Evolutionary conservation across 1,140 invertebrate species (phyloP).

Genomic region (Planococcus citri): DNA sequence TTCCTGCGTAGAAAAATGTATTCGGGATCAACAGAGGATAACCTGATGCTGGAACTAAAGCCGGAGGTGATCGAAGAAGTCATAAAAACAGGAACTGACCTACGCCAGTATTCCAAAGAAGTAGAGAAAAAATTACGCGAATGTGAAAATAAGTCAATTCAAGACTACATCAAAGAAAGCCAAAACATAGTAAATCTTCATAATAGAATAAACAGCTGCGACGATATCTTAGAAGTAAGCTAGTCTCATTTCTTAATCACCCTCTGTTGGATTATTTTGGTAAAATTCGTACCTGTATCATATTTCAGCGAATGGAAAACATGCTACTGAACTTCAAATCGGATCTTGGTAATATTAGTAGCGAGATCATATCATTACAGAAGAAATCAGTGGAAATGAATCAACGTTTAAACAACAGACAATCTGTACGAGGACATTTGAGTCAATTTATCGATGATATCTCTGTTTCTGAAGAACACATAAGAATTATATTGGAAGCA

Average conservation of each 20-base stretch:
- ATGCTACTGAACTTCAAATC: constrained; percentile 91
- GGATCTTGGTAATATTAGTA: constrained; percentile 91
- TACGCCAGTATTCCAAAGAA: constrained; percentile 85
- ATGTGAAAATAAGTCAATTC: constrained; percentile 87
- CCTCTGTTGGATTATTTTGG: constrained; percentile 23
- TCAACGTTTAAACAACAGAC: constrained; percentile 90
- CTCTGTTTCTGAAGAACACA: constrained; percentile 86
- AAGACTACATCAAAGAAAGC: constrained; percentile 93
- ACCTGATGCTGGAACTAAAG: constrained; percentile 41
- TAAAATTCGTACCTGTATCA: too few species aligned
- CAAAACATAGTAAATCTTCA: constrained; percentile 91
- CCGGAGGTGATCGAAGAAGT: constrained; percentile 88
- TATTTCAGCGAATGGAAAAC: constrained; percentile 75
- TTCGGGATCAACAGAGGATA: neutral
- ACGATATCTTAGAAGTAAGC: constrained; percentile 79
- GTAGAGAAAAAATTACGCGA: constrained; percentile 84
- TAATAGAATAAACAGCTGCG: constrained; percentile 89
- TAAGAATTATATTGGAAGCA: constrained; percentile 84
- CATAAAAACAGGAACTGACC: constrained; percentile 79
- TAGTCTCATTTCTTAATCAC: neutral
- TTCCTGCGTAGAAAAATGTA: neutral
- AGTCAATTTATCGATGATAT: constrained; percentile 98
- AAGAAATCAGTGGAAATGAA: constrained; percentile 93
- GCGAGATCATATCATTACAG: constrained; percentile 90
- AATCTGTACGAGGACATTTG: constrained; percentile 81